A percentile compares a stretch with the other conserved stretches of the same genome.
Evolutionary conservation across 2,797 vertebrate genomes (phyloP).

Genomic region (Cyprinella venusta): DNA sequence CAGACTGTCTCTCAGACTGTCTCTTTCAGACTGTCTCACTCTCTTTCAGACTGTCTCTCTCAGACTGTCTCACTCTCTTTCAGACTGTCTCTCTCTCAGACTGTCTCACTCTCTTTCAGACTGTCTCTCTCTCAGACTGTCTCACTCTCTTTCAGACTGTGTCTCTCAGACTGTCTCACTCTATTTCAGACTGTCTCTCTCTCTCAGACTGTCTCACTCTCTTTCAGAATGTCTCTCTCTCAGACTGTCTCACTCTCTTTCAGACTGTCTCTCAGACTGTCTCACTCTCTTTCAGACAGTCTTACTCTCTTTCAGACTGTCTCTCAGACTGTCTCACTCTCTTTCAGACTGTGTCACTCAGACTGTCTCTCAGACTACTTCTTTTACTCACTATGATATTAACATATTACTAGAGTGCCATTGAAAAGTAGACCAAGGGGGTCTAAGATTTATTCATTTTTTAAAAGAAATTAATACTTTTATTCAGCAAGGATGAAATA

Average conservation of each 20-base stretch:
- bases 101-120: not conserved
- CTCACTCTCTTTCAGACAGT: conserved; percentile 22
- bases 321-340: too few species aligned
- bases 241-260: too few species aligned
- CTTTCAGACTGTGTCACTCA: too few species aligned
- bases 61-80: too few species aligned
- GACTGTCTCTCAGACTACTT: not conserved
- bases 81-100: too few species aligned
- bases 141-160: not conserved
- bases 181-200: too few species aligned
- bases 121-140: not conserved
- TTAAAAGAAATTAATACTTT: not conserved
- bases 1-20: not conserved
- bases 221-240: too few species aligned
- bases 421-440: not conserved
- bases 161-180: too few species aligned
- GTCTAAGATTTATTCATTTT: not conserved
- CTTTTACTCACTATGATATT: not conserved
- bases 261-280: not conserved
- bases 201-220: not conserved
- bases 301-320: not conserved
- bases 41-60: too few species aligned
- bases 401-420: not conserved
- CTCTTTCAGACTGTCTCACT: not conserved
- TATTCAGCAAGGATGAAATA: not conserved